Conservation (phyloP, 2,113 vertebrate species). For the Podarcis cretensis region DNA sequence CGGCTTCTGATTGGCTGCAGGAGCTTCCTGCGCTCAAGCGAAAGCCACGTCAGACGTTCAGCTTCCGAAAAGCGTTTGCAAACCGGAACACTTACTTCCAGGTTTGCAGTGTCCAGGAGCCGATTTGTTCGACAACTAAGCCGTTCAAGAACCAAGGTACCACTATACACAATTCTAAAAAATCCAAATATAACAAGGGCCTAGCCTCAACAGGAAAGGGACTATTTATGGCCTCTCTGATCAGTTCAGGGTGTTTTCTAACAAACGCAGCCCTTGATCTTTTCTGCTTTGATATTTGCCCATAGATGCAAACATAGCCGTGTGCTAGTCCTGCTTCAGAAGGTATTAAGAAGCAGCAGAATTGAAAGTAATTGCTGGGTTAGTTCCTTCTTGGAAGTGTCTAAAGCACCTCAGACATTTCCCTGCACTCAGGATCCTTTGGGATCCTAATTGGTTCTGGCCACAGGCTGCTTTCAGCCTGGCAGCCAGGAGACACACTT, state of each 20-base stretch:
- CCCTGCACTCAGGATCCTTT: background rate
- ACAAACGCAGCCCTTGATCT: background rate
- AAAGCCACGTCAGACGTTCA: too few species aligned
- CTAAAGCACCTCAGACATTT: background rate
- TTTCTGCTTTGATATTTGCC: background rate
- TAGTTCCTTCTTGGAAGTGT: background rate
- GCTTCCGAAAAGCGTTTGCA: too few species aligned
- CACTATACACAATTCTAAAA: background rate
- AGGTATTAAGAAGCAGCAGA: background rate
- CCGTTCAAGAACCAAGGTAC: too few species aligned
- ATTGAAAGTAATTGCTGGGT: background rate
- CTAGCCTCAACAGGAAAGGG: background rate
- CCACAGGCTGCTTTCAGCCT: background rate
- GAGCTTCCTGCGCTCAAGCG: too few species aligned
- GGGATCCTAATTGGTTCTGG: background rate
- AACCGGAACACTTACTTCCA: too few species aligned
- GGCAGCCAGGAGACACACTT: background rate
- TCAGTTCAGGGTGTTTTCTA: background rate
- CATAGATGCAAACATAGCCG: background rate
- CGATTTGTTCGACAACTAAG: too few species aligned
- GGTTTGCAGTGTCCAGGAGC: too few species aligned
- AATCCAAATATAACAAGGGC: background rate
- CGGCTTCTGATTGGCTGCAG: too few species aligned
- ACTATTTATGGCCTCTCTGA: background rate
- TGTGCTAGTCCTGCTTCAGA: background rate